Evolutionary conservation across 1,140 invertebrate genomes (phyloP), one percentile per base, ranked within the genome.

Genomic region (Papilio machaon): DNA sequence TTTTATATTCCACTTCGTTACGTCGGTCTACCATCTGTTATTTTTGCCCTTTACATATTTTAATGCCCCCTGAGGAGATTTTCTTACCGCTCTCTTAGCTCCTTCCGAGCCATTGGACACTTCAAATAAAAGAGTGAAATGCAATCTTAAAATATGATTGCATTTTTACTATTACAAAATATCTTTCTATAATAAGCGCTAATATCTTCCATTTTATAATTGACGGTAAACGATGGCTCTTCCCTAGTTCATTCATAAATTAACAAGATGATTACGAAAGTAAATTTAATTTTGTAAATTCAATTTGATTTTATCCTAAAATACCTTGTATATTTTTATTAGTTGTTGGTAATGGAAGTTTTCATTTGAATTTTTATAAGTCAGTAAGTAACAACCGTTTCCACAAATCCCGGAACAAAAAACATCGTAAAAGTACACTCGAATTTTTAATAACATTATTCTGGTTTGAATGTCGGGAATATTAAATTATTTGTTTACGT

Each of bases 31-130:
- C 91, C 91, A 92, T 93, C 89, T 92, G 91, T 94, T 94, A 93
- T 94, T 91, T 94, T 91, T 93, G 86, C 89, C 91, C 88, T 89
- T 92, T 91, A 92, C 90, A 91, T 93, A 93, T 92, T 93, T 92
- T 92, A 93, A 92, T 90, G 90, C 88, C 83, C 90, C 90, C 88
- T 17, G 81, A 88, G 89, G 90, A 91, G 86, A 84, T 88, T 89
- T 89, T 83, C 86, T 87, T 86, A 86, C 87, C 87, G 85, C 86
- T 80, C 85, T 88, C 84, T 91, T 88, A 91, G 89, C 88, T 84
- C 83, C 90, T 93, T 92, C 89, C 91, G 87, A 90, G 82, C 91
- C 88, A 91, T 92, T 91, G 87, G 87, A 83, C 85, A 86, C 86
- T 81, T 89, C 90, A 90, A 92, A 91, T 90, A 88, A 90, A 91